Conservation (phyloP, 1,140 invertebrate species). For the Brachionus plicatilis region DNA sequence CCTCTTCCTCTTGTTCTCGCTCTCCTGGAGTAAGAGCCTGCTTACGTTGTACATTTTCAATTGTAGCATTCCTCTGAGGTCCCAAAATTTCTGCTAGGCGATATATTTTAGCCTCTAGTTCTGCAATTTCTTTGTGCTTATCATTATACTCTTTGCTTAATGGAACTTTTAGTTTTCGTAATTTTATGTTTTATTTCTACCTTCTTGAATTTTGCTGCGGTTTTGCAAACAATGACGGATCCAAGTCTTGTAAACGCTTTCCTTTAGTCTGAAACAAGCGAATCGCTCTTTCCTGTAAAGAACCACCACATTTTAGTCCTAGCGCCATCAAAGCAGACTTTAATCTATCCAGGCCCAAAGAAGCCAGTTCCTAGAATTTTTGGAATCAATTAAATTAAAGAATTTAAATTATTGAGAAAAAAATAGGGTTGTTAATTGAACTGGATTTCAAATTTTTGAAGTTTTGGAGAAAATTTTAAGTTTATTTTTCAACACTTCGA, state of each 20-base stretch:
- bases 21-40: slow-evolving; percentile 87
- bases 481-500: no score
- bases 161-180: neutral
- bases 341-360: slow-evolving; percentile 87
- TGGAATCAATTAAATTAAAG: no score
- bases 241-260: slow-evolving; percentile 72
- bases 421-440: no score
- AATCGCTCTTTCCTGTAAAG: slow-evolving; percentile 89
- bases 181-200: neutral
- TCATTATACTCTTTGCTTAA: slow-evolving; percentile 50
- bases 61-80: slow-evolving; percentile 78
- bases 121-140: slow-evolving; percentile 63
- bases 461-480: no score
- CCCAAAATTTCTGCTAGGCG: slow-evolving; percentile 66
- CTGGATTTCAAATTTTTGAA: no score
- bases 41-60: slow-evolving; percentile 96
- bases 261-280: slow-evolving; percentile 91
- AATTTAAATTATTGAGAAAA: no score
- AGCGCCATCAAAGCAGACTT: slow-evolving; percentile 94
- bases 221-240: slow-evolving; percentile 83
- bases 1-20: slow-evolving; percentile 65
- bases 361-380: slow-evolving; percentile 69
- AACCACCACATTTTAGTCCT: slow-evolving; percentile 96
- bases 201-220: slow-evolving; percentile 58
- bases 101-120: slow-evolving; percentile 81